phyloP scores from a whole-genome alignment of 2,113 vertebrate species.

The Amphilophus citrinellus region DNA sequence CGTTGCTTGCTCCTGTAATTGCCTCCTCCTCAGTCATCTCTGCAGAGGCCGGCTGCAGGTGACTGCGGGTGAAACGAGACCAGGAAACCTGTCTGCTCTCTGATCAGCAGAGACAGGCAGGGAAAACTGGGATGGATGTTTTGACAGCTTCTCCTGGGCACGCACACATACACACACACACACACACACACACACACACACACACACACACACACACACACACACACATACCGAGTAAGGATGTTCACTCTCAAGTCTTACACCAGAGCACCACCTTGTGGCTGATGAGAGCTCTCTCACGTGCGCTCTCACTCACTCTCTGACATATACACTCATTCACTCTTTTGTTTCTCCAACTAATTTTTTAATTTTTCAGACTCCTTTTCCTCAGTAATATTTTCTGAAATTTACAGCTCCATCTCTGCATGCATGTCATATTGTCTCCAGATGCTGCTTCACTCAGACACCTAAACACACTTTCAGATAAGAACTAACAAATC shows the following conservation, averaged over 20 bases:
- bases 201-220: too few species aligned
- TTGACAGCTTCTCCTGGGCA: constrained; percentile 57
- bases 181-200: background rate
- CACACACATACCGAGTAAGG: background rate
- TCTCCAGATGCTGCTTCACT: too few species aligned
- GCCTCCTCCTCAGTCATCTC: constrained; percentile 64
- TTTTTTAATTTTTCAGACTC: background rate
- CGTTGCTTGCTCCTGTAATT: constrained; percentile 70
- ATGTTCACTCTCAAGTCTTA: constrained; percentile 37
- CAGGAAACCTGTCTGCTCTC: constrained; percentile 54
- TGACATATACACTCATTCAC: background rate
- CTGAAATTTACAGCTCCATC: background rate
- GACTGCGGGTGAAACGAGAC: constrained; percentile 62
- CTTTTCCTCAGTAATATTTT: background rate
- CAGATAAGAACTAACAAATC: too few species aligned
- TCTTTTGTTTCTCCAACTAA: background rate
- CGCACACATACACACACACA: constrained; percentile 6
- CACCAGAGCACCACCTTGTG: constrained; percentile 71
- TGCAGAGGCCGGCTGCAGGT: constrained; percentile 60
- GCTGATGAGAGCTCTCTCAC: background rate
- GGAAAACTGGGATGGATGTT: constrained; percentile 61
- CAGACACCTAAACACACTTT: too few species aligned
- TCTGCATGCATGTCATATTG: too few species aligned
- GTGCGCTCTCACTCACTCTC: background rate
- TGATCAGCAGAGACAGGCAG: constrained; percentile 51